Conservation (phyloP, 2,113 vertebrate genomes). For the Tragelaphus strepsiceros region DNA sequence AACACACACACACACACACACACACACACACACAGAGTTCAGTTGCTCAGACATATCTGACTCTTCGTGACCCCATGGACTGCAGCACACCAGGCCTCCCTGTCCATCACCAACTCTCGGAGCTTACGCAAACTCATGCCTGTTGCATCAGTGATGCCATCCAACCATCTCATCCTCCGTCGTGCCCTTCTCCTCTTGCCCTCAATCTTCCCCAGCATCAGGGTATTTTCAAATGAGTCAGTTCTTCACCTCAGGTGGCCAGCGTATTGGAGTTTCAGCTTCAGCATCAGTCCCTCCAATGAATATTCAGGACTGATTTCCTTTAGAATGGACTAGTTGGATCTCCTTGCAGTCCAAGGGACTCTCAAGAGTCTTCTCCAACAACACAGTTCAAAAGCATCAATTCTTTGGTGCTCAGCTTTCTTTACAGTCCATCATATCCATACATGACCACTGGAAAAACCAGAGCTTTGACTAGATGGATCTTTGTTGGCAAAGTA, state of each 20-base stretch:
- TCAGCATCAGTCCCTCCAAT: background rate
- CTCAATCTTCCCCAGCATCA: background rate
- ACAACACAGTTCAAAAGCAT: background rate
- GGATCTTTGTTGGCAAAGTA: background rate
- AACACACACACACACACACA: background rate
- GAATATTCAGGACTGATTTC: background rate
- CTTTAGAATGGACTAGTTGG: background rate
- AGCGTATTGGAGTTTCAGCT: background rate
- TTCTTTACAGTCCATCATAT: background rate
- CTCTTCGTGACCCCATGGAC: background rate
- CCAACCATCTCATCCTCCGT: background rate
- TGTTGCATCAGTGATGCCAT: background rate
- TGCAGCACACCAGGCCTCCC: background rate
- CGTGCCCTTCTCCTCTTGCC: background rate
- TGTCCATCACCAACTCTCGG: background rate
- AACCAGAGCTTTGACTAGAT: background rate
- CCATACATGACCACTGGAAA: background rate
- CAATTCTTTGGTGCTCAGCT: accelerated
- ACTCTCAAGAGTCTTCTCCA: background rate
- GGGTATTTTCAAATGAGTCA: background rate
- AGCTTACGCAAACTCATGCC: background rate
- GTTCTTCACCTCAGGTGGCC: background rate
- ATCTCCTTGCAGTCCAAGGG: background rate
- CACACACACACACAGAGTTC: background rate
- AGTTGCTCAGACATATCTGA: background rate